phyloP scores from a whole-genome alignment of 2,797 vertebrate species.

The Danio albolineatus region DNA sequence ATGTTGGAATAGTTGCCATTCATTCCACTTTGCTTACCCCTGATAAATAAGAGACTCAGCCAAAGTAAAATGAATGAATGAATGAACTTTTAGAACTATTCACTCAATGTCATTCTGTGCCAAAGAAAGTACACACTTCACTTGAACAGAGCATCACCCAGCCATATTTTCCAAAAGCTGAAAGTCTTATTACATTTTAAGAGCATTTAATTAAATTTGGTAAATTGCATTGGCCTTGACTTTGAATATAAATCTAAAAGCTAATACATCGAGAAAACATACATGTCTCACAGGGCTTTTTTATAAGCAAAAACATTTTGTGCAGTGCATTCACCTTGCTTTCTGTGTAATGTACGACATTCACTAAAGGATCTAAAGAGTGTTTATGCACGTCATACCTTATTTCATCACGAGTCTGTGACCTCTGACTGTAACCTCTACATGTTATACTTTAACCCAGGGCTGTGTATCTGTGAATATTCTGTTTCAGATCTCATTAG shows the following conservation, averaged over 20 bases:
- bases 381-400: not conserved
- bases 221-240: not conserved
- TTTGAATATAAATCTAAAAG: not conserved
- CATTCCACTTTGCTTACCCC: no score
- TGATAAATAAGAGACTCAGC: no score
- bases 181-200: not conserved
- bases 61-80: no score
- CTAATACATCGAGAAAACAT: not conserved
- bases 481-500: slow-evolving; percentile 38
- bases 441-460: slow-evolving; percentile 57
- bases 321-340: not conserved
- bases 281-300: not conserved
- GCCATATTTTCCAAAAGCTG: not conserved
- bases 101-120: not conserved
- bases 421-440: slow-evolving; percentile 42
- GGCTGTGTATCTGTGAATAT: slow-evolving; percentile 32
- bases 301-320: not conserved
- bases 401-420: slow-evolving; percentile 20
- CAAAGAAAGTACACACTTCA: not conserved
- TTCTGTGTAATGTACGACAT: not conserved
- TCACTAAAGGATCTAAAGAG: not conserved
- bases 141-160: not conserved
- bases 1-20: no score
- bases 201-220: not conserved
- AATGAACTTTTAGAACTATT: not conserved